Evolutionary conservation across 2,113 vertebrate species (phyloP), one percentile per base, ranked within the genome.

Genomic region (Polypterus senegalus): DNA sequence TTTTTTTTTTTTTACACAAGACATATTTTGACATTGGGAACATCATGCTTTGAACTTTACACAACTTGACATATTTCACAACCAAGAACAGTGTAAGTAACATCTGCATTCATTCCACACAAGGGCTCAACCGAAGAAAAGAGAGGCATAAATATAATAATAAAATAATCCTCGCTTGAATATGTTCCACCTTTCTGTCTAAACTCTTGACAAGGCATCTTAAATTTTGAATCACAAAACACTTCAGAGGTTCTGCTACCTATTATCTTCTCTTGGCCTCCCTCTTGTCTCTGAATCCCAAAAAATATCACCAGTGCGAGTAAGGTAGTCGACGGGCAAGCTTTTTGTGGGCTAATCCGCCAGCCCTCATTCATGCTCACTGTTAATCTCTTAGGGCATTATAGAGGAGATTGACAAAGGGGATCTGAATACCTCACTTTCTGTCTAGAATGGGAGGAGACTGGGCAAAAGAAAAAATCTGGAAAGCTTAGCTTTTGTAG

Each of bases 61-160:
- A 89, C 83, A 89, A 85, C 84, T 76, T 83, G 86, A 88, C 87
- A 89, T 83, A 81, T 87, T 87, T 88, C 86, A 85, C 84, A 82
- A 83, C 27, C 27, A 27, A 27, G 27, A 27, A 27, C 27, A 27
- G 27, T 27, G 27, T 27, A 27, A 27, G 87, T 89, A 91, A 92
- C 93, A 93, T 93, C 92, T 93, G 92, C 90, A 92, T 92, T 94
- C 91, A 96, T 91, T 93, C 90, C 89, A 83, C 84, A 86, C 73
- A 60, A 86, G 84, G 78, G 91, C 89, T 86, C 91, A 91, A 85
- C 82, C 84, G 69, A 78, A 84, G 84, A 91, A 88, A 85, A 81
- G 27, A 27, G 27, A 27, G 27, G 27, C 27, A 27, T 27, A 27
- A 27, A 27, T 27, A 27, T 27, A 27, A 27, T 27, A 89, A 85